These are phyloP conservation scores for Hypomecis punctinalis DNA, from an alignment of 2,888 invertebrate genomes.

Conservation along the genomic window DNA sequence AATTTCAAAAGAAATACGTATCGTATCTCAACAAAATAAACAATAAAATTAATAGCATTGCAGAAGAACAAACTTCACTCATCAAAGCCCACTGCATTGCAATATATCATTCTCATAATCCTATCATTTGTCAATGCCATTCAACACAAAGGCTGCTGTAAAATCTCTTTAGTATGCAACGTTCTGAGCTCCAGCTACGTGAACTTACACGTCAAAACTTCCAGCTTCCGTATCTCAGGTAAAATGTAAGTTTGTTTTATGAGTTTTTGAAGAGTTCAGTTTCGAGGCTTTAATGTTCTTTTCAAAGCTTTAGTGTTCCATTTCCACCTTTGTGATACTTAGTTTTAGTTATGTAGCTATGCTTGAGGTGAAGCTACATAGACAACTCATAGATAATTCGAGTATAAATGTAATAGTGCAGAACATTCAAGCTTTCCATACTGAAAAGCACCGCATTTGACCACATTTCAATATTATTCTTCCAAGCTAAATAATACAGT, in stretches of 20 bases:
- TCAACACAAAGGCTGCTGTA: not conserved
- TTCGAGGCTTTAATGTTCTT: not conserved
- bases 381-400: no score
- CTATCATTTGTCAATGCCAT: conserved; percentile 36
- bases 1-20: no score
- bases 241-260: conserved; percentile 26
- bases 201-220: conserved; percentile 14
- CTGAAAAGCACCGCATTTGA: no score
- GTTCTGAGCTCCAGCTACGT: not conserved
- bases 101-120: conserved; percentile 27
- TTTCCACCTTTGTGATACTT: conserved; percentile 5
- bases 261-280: conserved; percentile 9
- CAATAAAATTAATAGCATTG: not conserved
- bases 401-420: no score
- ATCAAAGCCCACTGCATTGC: conserved; percentile 13
- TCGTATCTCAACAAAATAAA: not conserved
- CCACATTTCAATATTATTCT: no score
- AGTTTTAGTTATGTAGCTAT: not conserved
- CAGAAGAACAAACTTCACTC: not conserved
- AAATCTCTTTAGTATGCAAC: conserved; percentile 3
- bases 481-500: no score
- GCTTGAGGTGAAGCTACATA: no score
- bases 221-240: conserved; percentile 17
- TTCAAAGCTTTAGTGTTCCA: not conserved
- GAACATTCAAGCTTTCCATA: no score